These are phyloP conservation scores for Tenthredo distinguenda DNA, from an alignment of 2,888 invertebrate genomes.

Conservation along the genomic window DNA sequence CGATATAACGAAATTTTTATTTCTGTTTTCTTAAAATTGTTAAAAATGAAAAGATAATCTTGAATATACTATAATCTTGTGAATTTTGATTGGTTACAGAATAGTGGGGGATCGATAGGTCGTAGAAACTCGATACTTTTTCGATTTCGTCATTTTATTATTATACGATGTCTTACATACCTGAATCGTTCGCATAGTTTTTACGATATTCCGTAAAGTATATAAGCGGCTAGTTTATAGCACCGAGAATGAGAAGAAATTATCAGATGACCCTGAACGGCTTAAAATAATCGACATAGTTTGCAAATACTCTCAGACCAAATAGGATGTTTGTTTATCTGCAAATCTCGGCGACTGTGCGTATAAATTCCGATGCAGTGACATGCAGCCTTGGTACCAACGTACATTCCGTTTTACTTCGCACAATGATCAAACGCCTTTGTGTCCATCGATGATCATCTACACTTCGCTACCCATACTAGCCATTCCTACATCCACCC, in stretches of 20 bases:
- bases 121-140: background rate
- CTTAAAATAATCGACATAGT: slow-evolving; percentile 50
- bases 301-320: slow-evolving; percentile 42
- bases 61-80: too few relatives aligned
- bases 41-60: background rate
- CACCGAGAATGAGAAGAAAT: slow-evolving; percentile 5
- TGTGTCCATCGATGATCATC: slow-evolving; percentile 32
- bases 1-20: background rate
- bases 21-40: background rate
- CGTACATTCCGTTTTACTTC: slow-evolving; percentile 29
- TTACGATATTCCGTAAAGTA: background rate
- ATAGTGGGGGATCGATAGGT: background rate
- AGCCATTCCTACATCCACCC: background rate
- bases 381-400: slow-evolving; percentile 31
- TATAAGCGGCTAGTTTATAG: background rate
- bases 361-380: slow-evolving; percentile 45
- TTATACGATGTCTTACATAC: background rate
- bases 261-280: slow-evolving; percentile 48
- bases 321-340: slow-evolving; percentile 52
- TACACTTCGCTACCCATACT: background rate
- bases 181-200: background rate
- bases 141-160: background rate
- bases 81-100: too few relatives aligned
- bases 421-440: slow-evolving; percentile 35
- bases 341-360: slow-evolving; percentile 5